phyloP scores from a whole-genome alignment of 1,140 invertebrate genomes.

The Zaprionus ornatus region DNA sequence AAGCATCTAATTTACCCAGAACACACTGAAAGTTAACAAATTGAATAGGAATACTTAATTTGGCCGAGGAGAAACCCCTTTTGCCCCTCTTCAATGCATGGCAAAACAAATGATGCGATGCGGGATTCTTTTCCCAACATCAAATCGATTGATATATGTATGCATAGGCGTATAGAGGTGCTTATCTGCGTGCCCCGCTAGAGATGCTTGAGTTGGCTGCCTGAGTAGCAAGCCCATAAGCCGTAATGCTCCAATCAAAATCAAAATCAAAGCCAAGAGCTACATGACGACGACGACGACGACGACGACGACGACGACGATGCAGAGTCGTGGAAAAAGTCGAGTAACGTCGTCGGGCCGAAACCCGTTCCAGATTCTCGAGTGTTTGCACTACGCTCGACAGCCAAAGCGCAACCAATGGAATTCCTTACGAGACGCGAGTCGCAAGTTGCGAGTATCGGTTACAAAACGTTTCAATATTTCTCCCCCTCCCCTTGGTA shows the following conservation, averaged over 20 bases:
- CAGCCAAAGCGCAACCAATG: constrained; percentile 51
- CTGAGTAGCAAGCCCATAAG: constrained; percentile 19
- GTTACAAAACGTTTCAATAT: constrained; percentile 78
- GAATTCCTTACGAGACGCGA: constrained; percentile 50
- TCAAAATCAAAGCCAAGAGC: constrained; percentile 30
- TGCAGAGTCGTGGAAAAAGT: constrained; percentile 16
- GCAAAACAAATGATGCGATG: constrained; percentile 11
- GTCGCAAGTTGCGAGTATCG: constrained; percentile 59
- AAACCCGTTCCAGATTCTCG: constrained; percentile 51
- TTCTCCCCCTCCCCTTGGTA: constrained; percentile 1
- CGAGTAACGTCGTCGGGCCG: neutral
- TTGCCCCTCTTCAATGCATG: neutral
- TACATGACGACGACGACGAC: constrained; percentile 11
- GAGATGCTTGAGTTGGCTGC: constrained; percentile 26
- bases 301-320: too few species aligned
- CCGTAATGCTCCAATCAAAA: constrained; percentile 43
- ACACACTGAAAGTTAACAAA: constrained; percentile 4
- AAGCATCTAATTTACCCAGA: neutral
- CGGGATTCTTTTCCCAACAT: constrained; percentile 14
- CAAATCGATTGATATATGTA: constrained; percentile 24
- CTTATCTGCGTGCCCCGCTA: constrained; percentile 1
- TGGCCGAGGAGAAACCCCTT: neutral
- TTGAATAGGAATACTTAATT: neutral
- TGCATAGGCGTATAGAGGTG: neutral
- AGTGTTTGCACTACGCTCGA: constrained; percentile 51